phyloP scores from a whole-genome alignment of 2,113 vertebrate species.

The Ciconia boyciana region DNA sequence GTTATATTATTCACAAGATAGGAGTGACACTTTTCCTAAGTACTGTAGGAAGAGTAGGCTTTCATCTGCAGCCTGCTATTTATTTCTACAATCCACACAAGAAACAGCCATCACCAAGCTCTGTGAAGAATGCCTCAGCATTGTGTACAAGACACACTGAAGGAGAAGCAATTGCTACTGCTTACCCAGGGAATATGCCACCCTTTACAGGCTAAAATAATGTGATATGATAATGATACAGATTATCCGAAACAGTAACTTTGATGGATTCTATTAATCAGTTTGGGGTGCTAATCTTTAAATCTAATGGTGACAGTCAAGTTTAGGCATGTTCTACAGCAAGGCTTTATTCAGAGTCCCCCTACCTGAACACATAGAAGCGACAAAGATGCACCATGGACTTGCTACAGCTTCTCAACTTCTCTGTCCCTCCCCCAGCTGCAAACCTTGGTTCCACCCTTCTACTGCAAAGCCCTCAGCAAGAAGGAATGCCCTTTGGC shows the following conservation, averaged over 20 bases:
- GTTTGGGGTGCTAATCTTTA: not conserved
- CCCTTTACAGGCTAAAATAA: not conserved
- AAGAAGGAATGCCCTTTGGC: not conserved
- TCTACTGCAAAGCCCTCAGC: not conserved
- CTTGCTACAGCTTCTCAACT: not conserved
- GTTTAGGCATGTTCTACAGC: not conserved
- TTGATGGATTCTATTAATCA: not conserved
- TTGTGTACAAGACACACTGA: not conserved
- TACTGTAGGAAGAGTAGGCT: not conserved
- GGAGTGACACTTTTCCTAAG: not conserved
- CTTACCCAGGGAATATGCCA: not conserved
- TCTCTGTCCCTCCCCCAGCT: not conserved
- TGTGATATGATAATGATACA: not conserved
- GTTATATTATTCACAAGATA: not conserved
- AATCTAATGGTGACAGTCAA: not conserved
- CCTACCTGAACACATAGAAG: not conserved
- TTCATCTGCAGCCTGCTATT: constrained; percentile 5
- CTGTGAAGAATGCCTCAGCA: not conserved
- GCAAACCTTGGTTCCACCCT: not conserved
- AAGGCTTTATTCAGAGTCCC: not conserved
- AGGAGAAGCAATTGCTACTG: not conserved
- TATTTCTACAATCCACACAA: not conserved
- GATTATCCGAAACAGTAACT: not conserved
- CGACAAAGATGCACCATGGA: not conserved
- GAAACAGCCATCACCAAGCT: not conserved